phyloP scores from a whole-genome alignment of 2,888 invertebrate genomes.

The Trachelus iudaicus region DNA sequence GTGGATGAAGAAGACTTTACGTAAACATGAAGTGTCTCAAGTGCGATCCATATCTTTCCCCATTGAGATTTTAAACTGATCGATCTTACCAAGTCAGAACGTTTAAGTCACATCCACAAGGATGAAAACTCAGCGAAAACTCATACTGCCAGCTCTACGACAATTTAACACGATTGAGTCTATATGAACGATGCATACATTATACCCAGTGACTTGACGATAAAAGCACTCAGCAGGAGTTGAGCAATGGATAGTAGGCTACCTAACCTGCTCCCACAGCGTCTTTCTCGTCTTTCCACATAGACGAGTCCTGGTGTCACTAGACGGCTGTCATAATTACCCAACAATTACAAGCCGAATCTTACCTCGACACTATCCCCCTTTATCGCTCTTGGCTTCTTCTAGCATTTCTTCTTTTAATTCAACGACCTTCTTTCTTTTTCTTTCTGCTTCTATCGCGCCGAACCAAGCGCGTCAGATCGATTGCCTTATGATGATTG shows the following conservation, averaged over 20 bases:
- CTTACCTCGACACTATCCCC: neutral
- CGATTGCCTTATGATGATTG: constrained; percentile 4
- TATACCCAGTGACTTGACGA: neutral
- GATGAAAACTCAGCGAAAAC: neutral
- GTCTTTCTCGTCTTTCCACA: neutral
- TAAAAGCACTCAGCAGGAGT: neutral
- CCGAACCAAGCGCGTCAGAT: neutral
- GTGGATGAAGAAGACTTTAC: neutral
- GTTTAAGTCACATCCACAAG: neutral
- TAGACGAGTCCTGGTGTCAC: neutral
- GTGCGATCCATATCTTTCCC: neutral
- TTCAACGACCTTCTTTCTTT: neutral
- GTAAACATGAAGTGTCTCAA: neutral
- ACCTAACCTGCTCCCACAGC: neutral
- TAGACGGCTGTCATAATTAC: neutral
- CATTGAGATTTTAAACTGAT: neutral
- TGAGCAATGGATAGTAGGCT: neutral
- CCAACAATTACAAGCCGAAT: neutral
- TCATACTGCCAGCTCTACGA: neutral
- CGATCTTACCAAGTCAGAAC: neutral
- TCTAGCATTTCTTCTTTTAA: neutral
- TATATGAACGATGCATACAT: neutral
- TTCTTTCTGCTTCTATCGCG: neutral
- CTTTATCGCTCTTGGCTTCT: neutral
- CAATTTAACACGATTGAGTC: neutral